Percentiles rank a stretch among this genome's conserved stretches.
phyloP scores from a whole-genome alignment of 2,797 vertebrate species.

The Sparidentex hasta region DNA sequence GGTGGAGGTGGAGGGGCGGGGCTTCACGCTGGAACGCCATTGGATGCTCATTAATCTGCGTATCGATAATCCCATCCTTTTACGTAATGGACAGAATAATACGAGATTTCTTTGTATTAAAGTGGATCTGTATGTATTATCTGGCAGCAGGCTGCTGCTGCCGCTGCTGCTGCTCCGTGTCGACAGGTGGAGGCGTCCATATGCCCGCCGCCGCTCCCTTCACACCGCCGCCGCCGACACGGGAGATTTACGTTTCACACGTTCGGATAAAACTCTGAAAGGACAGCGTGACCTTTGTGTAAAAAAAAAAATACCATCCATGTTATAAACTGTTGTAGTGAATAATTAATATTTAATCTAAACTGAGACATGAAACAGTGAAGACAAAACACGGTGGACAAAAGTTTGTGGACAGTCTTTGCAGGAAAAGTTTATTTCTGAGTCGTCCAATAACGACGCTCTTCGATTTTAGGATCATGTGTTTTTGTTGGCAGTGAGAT shows the following conservation, averaged over 20 bases:
- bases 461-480: no score
- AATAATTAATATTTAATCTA: not conserved
- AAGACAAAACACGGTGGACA: not conserved
- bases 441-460: no score
- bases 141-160: constrained; percentile 19
- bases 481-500: no score
- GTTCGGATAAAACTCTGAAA: not conserved
- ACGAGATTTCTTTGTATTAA: constrained; percentile 71
- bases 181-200: not conserved
- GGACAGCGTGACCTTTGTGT: not conserved
- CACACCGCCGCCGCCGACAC: not conserved
- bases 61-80: constrained; percentile 80
- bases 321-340: no score
- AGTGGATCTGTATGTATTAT: constrained; percentile 63
- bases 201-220: not conserved
- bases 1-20: not conserved
- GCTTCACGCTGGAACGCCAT: constrained; percentile 28
- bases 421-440: no score
- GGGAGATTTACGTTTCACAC: not conserved
- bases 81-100: constrained; percentile 73
- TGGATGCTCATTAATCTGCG: constrained; percentile 74
- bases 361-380: no score
- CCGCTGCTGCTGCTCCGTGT: constrained; percentile 4
- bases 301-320: no score
- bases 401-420: not conserved